Percentiles rank a stretch among this genome's conserved stretches.
phyloP scores from a whole-genome alignment of 2,113 vertebrate genomes.

The Oenanthe oenanthe region DNA sequence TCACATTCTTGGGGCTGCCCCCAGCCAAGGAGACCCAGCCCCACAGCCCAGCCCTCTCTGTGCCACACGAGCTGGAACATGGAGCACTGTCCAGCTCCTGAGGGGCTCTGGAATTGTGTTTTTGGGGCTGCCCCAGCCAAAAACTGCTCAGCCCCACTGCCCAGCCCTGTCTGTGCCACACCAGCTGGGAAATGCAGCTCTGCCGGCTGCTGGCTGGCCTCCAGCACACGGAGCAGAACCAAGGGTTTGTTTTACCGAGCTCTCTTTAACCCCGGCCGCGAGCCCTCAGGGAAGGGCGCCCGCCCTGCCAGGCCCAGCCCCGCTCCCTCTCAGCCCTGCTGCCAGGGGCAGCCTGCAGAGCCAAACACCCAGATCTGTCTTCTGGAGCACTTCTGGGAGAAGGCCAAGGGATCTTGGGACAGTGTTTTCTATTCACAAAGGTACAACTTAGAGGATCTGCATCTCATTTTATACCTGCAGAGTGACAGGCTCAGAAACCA shows the following conservation, averaged over 20 bases:
- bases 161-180: neutral
- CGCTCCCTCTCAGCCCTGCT: neutral
- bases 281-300: neutral
- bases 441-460: neutral
- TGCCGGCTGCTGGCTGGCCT: neutral
- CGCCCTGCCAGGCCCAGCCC: too few relatives aligned
- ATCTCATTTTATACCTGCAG: neutral
- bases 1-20: too few relatives aligned
- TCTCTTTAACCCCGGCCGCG: neutral
- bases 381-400: neutral
- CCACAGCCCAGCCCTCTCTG: neutral
- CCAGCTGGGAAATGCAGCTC: too few relatives aligned
- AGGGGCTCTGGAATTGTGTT: too few relatives aligned
- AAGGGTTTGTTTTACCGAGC: neutral
- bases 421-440: neutral
- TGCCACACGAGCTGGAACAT: too few relatives aligned
- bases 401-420: neutral
- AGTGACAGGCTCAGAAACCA: neutral
- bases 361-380: neutral
- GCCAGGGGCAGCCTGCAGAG: neutral
- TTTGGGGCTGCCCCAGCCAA: too few relatives aligned
- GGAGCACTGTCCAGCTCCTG: too few relatives aligned
- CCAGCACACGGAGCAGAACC: neutral
- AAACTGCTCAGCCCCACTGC: neutral
- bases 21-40: too few relatives aligned